Conservation (phyloP, 2,113 vertebrate genomes). For the Carassius carassius region DNA sequence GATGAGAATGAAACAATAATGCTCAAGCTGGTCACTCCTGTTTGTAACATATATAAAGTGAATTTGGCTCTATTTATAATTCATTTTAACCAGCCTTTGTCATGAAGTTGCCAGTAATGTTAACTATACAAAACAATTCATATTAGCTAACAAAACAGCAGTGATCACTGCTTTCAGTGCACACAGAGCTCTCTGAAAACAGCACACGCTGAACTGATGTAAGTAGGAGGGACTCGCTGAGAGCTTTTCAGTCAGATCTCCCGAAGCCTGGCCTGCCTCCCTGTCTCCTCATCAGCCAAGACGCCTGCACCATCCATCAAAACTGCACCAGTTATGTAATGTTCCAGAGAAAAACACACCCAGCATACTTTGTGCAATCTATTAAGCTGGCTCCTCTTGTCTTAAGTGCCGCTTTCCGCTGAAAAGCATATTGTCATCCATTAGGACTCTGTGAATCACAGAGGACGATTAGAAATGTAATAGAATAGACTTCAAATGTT, state of each 20-base stretch:
- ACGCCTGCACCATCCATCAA: constrained; percentile 25
- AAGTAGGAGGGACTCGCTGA: constrained; percentile 22
- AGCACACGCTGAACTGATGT: constrained; percentile 8
- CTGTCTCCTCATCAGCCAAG: constrained; percentile 46
- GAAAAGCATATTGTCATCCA: neutral
- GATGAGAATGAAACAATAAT: neutral
- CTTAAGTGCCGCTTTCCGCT: neutral
- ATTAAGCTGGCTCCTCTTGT: constrained; percentile 23
- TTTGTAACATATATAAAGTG: neutral
- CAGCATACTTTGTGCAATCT: neutral
- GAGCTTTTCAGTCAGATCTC: constrained; percentile 47
- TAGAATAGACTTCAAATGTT: neutral
- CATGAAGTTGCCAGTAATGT: neutral
- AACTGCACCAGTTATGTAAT: constrained; percentile 24
- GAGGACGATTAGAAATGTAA: neutral
- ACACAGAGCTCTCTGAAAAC: neutral
- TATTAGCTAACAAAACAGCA: neutral
- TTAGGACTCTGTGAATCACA: constrained; percentile 11
- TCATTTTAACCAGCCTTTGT: neutral
- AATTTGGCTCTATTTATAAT: neutral
- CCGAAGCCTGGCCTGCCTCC: constrained; percentile 28
- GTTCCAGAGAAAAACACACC: neutral
- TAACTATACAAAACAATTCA: neutral
- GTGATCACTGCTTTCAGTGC: neutral
- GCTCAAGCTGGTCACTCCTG: neutral